These are phyloP conservation scores for Apis cerana DNA, from an alignment of 1,140 invertebrate species.

Conservation along the genomic window DNA sequence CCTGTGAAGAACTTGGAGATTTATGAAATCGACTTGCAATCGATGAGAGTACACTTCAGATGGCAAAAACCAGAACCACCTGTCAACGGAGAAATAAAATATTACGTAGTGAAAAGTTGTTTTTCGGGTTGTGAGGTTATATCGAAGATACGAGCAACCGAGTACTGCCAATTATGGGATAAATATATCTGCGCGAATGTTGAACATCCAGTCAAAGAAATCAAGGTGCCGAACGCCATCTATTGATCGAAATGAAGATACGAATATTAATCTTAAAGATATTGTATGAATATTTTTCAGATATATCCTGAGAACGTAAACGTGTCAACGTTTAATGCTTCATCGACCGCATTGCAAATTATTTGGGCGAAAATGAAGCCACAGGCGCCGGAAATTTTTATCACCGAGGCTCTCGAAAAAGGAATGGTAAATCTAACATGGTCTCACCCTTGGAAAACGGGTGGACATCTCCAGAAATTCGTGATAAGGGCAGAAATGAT, in stretches of 20 bases:
- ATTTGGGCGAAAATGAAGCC: not conserved
- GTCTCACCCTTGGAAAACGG: slow-evolving; percentile 60
- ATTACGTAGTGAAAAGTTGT: slow-evolving; percentile 4
- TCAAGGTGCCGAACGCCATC: slow-evolving; percentile 28
- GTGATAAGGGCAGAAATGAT: slow-evolving; percentile 4
- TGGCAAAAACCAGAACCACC: slow-evolving; percentile 58
- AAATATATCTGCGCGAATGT: slow-evolving; percentile 54
- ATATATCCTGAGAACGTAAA: slow-evolving; percentile 15
- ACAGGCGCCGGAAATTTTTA: slow-evolving; percentile 28
- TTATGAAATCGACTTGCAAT: slow-evolving; percentile 35
- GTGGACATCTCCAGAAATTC: slow-evolving; percentile 42
- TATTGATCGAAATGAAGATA: not conserved
- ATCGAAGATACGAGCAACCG: not conserved
- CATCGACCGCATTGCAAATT: not conserved
- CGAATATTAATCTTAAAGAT: not conserved
- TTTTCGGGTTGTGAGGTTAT: accelerated
- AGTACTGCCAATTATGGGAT: slow-evolving; percentile 58
- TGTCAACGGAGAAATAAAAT: slow-evolving; percentile 47
- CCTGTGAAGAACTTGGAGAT: slow-evolving; percentile 46
- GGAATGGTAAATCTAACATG: slow-evolving; percentile 50
- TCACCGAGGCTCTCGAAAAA: not conserved
- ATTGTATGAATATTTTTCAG: not conserved
- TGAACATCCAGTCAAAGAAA: not conserved
- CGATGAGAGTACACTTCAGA: slow-evolving; percentile 18
- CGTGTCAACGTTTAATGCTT: not conserved